Evolutionary conservation across 2,888 invertebrate genomes (phyloP), one percentile per base, ranked within the genome.

Genomic region (Cyrtodaria siliqua): DNA sequence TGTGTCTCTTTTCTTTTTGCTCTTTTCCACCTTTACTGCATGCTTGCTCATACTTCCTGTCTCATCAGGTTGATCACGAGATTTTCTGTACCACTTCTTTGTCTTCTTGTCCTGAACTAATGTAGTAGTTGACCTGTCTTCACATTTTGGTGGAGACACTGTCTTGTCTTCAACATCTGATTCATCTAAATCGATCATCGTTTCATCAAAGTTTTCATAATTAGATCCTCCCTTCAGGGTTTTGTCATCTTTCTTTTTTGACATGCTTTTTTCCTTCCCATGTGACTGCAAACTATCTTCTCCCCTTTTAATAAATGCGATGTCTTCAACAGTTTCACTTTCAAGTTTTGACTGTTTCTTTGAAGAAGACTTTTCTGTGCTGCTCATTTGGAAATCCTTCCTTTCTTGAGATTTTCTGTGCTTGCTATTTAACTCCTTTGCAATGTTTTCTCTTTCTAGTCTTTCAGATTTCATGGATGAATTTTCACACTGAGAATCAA

Each of bases 401-500:
- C 16, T 40, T 63, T 68, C 24, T 20, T 42, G 29, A 16, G 27
- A 63, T 33, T 23, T 52, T 16, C 29, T 63, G 20, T 62, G 40
- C 53, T 76, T 67, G 56, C 68, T 49, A 63, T 68, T 72, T 14
- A 70, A 57, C 9, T 33, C 42, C 27, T 71, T 70, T 24, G 69
- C 52, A 4, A 55, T 53, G 23, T 73, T 71, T 40, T 62, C 44
- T 57, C 67, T 78, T 29, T 23, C 53, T 18, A 74, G 33, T 12
- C 61, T 71, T 47, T 73, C 70, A 18, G 67, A 75, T 55, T 29
- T 71, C 57, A 62, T 64, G 14, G 67, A 70, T 33, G 63, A 33
- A 69, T 56, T 73, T n/a, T 74, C 67, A 73, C 79, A 83, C 50
- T 82, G 83, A 9, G 75, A 67, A 26, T 80, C 80, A 81, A 87